Conservation (phyloP, 2,113 vertebrate species). For the Carassius auratus region DNA sequence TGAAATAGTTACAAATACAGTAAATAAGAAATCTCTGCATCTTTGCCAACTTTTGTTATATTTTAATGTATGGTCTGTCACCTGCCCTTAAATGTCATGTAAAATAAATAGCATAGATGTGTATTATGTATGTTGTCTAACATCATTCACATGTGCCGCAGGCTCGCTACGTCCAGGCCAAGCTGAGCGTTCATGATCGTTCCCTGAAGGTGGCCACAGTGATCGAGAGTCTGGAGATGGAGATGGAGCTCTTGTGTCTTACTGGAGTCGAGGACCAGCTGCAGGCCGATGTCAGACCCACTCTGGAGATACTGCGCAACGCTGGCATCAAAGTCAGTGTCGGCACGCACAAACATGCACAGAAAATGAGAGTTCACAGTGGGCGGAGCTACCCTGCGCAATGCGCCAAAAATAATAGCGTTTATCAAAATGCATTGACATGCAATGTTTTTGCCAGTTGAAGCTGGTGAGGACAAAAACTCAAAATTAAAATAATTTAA, state of each 20-base stretch:
- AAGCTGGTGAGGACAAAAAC: background rate
- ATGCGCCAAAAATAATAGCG: background rate
- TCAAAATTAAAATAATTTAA: background rate
- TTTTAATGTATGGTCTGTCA: background rate
- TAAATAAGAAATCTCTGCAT: background rate
- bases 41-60: no score
- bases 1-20: background rate
- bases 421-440: background rate
- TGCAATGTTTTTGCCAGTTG: background rate
- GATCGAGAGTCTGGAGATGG: conserved; percentile 97
- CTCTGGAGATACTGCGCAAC: conserved; percentile 92
- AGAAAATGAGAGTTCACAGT: conserved; percentile 14
- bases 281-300: conserved; percentile 91
- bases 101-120: background rate
- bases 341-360: background rate
- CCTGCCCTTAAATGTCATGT: background rate
- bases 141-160: conserved; percentile 57
- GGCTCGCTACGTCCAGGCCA: conserved; percentile 94
- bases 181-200: conserved; percentile 94
- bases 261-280: conserved; percentile 97
- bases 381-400: background rate
- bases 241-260: conserved; percentile 96
- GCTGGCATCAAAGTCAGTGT: conserved; percentile 92
- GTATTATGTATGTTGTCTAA: background rate
- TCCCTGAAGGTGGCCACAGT: conserved; percentile 96